Evolutionary conservation across 2,797 vertebrate genomes (phyloP), one percentile per base, ranked within the genome.

Genomic region (Muscicapa comitata): DNA sequence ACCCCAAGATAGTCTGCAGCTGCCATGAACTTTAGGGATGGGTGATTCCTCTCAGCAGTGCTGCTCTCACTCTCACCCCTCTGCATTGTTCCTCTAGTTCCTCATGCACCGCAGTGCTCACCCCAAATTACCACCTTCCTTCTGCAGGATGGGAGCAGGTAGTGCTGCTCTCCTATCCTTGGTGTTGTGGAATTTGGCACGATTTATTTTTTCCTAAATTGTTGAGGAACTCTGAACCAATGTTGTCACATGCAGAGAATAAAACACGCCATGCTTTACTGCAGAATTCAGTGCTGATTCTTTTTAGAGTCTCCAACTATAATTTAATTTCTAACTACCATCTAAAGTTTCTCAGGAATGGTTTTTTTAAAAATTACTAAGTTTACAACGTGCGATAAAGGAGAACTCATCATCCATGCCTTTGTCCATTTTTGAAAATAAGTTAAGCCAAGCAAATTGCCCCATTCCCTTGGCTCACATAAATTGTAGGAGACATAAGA

Each of bases 231-330:
- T 29, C 40, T 68, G 26, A 59, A 38, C 13, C 54, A 24, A 4
- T 6, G 5, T 47, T 76, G 26, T 62, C n/a, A 45, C 42, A 12
- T 53, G 18, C 2, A 4, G 53, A 37, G 55, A 55, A 29, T 40
- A 67, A 79, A 79, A 13, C 20, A 20, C 0, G 0, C 4, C 4
- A 1, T 7, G 1, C 28, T 61, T 53, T 59, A 13, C 29, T 78
- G 35, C 40, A 61, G 70, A 81, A 43, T 78, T 82, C 35, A 63
- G 10, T 51, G 16, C 42, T 47, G 20, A 62, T 84, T 72, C 25
- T 77, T 86, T 65, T 71, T 45, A 59, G 43, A 66, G 16, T 37
- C 43, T 70, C 33, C 51, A 76, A 18, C 6, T 62, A 4, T 68
- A 76, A 77, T 50, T 74, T 77, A 48, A 26, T 77, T 77, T 47